Evolutionary conservation across 2,888 invertebrate genomes (phyloP).

Genomic region (Drymonia ruficornis): DNA sequence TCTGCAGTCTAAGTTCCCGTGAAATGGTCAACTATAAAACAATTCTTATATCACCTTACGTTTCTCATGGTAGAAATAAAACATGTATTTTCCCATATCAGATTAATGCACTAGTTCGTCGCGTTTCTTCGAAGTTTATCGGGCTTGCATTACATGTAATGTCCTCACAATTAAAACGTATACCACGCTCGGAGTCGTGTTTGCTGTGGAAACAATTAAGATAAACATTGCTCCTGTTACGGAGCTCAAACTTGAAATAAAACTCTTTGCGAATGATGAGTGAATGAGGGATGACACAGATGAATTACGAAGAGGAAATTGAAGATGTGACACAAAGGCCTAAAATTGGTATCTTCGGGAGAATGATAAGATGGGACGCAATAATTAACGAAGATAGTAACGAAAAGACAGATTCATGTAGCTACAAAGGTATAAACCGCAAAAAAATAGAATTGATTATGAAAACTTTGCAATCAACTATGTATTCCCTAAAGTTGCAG

Average conservation of each 20-base stretch:
- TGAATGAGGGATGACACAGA: not conserved
- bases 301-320: no score
- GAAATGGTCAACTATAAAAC: not conserved
- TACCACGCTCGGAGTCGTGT: conserved; percentile 33
- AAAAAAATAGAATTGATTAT: no score
- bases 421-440: no score
- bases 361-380: no score
- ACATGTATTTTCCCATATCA: conserved; percentile 27
- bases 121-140: conserved; percentile 34
- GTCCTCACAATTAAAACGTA: conserved; percentile 28
- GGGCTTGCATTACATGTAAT: conserved; percentile 27
- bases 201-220: conserved; percentile 40
- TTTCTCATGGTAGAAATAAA: conserved; percentile 30
- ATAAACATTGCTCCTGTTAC: conserved; percentile 46
- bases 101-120: conserved; percentile 23
- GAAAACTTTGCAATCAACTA: no score
- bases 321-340: no score
- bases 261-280: conserved; percentile 19
- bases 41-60: not conserved
- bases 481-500: no score
- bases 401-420: no score
- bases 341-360: no score
- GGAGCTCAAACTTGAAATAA: conserved; percentile 22
- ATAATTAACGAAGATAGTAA: no score
- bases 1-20: no score